Conservation (phyloP, 2,888 invertebrate species). For the Drosophila engyochracea region DNA sequence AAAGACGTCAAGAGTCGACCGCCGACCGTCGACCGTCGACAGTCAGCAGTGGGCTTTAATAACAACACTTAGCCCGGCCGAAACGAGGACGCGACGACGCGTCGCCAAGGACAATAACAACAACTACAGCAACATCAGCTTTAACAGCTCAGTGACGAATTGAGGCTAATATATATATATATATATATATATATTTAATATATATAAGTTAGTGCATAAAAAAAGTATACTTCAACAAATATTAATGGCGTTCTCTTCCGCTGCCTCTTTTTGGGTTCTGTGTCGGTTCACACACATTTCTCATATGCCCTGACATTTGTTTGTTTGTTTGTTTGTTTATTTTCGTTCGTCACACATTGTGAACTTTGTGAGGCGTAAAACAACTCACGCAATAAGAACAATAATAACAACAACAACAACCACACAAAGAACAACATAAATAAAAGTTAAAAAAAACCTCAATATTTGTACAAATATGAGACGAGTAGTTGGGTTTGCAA, state of each 20-base stretch:
- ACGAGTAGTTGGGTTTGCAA: neutral
- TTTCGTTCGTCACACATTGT: slow-evolving; percentile 28
- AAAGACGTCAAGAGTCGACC: slow-evolving; percentile 44
- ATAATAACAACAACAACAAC: neutral
- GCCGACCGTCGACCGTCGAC: slow-evolving; percentile 40
- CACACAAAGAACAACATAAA: slow-evolving; percentile 8
- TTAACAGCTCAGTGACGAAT: slow-evolving; percentile 71
- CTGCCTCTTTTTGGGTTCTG: slow-evolving; percentile 9
- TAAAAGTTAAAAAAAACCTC: neutral
- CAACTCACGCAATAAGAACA: slow-evolving; percentile 38
- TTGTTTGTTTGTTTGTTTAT: slow-evolving; percentile 58
- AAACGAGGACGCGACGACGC: slow-evolving; percentile 36
- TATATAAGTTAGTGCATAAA: slow-evolving; percentile 13
- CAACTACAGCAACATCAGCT: slow-evolving; percentile 34
- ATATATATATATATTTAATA: slow-evolving; percentile 11
- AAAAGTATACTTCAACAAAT: slow-evolving; percentile 32
- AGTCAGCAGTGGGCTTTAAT: slow-evolving; percentile 61
- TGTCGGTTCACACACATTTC: slow-evolving; percentile 34
- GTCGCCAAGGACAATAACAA: slow-evolving; percentile 10
- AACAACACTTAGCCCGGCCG: slow-evolving; percentile 59
- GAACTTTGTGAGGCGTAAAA: slow-evolving; percentile 63
- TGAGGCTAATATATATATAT: slow-evolving; percentile 67
- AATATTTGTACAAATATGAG: neutral
- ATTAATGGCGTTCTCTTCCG: slow-evolving; percentile 47
- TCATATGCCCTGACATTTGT: slow-evolving; percentile 57